These are phyloP conservation scores for Sapajus apella DNA, from an alignment of 2,113 vertebrate species.

Conservation along the genomic window DNA sequence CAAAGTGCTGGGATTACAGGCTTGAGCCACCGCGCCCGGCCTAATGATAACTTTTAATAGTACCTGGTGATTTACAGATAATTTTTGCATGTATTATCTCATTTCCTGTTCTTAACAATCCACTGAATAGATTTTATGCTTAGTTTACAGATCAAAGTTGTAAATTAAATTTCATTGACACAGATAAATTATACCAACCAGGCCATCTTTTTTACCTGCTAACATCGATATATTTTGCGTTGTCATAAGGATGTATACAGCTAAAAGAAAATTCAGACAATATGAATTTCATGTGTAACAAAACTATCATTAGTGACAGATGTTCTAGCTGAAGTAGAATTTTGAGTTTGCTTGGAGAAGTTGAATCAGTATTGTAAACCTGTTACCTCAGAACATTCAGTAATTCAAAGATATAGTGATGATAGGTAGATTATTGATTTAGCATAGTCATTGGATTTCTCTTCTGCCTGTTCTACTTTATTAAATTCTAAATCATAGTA, in stretches of 20 bases:
- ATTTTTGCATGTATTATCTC: slow-evolving; percentile 13
- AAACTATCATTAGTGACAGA: slow-evolving; percentile 21
- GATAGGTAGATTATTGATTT: background rate
- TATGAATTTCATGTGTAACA: background rate
- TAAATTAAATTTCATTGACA: slow-evolving; percentile 50
- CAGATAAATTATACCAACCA: slow-evolving; percentile 6
- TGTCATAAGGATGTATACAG: background rate
- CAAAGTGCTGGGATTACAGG: no score
- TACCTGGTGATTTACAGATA: slow-evolving; percentile 12
- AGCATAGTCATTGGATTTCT: background rate
- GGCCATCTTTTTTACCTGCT: background rate
- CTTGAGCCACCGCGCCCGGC: no score
- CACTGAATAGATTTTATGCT: slow-evolving; percentile 41
- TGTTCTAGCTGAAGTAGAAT: slow-evolving; percentile 21
- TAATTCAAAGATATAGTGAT: background rate
- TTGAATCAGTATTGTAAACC: background rate
- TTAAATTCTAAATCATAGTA: slow-evolving; percentile 1
- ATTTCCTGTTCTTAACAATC: slow-evolving; percentile 39
- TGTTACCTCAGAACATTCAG: background rate
- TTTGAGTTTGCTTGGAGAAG: background rate
- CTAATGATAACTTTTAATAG: slow-evolving; percentile 45
- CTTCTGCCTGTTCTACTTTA: background rate
- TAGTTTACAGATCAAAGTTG: slow-evolving; percentile 47
- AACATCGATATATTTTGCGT: background rate
- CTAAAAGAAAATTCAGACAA: slow-evolving; percentile 42